Conservation (phyloP, 2,888 invertebrate genomes). For the Eupithecia vulgata region DNA sequence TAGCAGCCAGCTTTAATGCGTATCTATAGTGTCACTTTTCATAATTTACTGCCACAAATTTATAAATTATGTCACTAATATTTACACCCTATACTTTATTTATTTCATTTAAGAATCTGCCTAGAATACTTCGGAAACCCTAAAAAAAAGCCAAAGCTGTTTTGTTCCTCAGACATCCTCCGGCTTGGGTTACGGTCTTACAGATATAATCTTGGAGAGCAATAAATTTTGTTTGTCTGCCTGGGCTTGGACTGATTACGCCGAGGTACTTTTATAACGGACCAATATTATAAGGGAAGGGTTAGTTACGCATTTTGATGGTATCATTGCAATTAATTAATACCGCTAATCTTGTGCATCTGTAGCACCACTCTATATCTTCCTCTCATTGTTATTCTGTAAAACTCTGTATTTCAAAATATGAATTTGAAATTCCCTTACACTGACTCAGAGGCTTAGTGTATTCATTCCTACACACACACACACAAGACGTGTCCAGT, state of each 20-base stretch:
- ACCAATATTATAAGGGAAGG: constrained; percentile 20
- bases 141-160: neutral
- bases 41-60: neutral
- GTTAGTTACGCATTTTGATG: neutral
- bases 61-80: neutral
- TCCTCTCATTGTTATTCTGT: neutral
- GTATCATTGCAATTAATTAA: neutral
- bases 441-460: no score
- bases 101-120: neutral
- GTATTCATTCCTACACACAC: no score
- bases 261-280: constrained; percentile 7
- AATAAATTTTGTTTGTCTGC: constrained; percentile 34
- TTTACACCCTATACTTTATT: neutral
- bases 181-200: neutral
- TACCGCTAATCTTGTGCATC: neutral
- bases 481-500: no score
- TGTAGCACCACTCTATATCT: neutral
- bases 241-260: constrained; percentile 18
- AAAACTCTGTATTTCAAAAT: no score
- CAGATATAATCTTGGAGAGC: constrained; percentile 22
- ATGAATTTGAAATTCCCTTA: no score
- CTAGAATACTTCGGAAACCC: neutral
- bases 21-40: neutral
- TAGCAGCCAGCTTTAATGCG: no score
- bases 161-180: neutral